phyloP scores from a whole-genome alignment of 2,113 vertebrate genomes.

The Holacanthus passer region DNA sequence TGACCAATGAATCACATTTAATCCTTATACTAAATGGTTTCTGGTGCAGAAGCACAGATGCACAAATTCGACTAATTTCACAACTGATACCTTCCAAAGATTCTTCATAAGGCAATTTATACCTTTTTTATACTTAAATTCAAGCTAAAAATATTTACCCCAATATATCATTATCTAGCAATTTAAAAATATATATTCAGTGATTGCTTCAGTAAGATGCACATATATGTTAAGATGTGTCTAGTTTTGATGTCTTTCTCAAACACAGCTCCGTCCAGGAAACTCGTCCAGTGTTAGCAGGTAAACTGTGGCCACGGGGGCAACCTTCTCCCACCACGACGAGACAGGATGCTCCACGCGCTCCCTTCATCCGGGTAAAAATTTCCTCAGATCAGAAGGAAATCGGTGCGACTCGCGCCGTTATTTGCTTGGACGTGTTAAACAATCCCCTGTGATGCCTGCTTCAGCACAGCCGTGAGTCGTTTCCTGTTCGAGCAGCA shows the following conservation, averaged over 20 bases:
- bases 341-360: neutral
- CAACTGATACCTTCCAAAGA: no score
- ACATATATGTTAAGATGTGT: neutral
- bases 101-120: no score
- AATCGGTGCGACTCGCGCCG: constrained; percentile 14
- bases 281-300: neutral
- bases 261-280: neutral
- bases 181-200: neutral
- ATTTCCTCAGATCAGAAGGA: constrained; percentile 10
- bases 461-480: constrained; percentile 27
- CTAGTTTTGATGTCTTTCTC: neutral
- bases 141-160: neutral
- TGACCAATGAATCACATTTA: no score
- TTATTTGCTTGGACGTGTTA: constrained; percentile 48
- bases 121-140: no score
- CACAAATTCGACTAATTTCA: no score
- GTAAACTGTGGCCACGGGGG: neutral
- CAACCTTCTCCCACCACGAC: neutral
- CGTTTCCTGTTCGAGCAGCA: no score
- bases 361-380: constrained; percentile 9
- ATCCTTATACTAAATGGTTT: no score
- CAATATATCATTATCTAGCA: neutral
- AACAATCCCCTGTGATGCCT: constrained; percentile 47
- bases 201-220: neutral
- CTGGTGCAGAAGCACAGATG: no score